Conservation (phyloP, 2,797 vertebrate genomes). For the Falco berigora region DNA sequence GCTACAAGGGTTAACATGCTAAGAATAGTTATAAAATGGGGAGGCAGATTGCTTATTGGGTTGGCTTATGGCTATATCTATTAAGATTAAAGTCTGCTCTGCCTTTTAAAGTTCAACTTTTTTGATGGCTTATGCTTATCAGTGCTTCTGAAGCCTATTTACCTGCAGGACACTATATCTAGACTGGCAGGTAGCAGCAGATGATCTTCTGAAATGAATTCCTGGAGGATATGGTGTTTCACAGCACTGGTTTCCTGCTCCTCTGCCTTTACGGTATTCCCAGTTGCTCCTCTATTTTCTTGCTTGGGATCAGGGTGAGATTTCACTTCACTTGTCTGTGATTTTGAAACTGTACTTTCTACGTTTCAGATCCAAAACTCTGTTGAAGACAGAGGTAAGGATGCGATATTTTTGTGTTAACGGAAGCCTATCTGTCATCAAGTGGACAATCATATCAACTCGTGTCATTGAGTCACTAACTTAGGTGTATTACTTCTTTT, state of each 20-base stretch:
- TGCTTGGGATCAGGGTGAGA: background rate
- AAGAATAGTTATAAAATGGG: background rate
- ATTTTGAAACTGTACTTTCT: background rate
- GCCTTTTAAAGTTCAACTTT: background rate
- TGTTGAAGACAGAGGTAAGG: slow-evolving; percentile 33
- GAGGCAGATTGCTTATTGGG: background rate
- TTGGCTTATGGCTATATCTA: background rate
- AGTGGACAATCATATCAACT: background rate
- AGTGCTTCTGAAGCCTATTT: background rate
- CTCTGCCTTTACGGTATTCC: background rate
- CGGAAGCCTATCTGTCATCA: background rate
- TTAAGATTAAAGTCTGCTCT: background rate
- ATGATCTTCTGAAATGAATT: background rate
- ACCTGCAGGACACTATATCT: background rate
- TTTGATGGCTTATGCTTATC: background rate
- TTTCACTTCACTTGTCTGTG: background rate
- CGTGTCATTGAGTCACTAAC: background rate
- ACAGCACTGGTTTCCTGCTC: background rate
- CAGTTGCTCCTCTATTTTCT: background rate
- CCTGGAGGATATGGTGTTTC: background rate
- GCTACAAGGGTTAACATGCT: background rate
- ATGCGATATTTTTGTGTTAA: background rate
- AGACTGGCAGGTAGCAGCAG: background rate
- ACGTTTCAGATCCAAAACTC: slow-evolving; percentile 48
- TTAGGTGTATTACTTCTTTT: background rate